These are phyloP conservation scores for Salminus brasiliensis DNA, from an alignment of 2,113 vertebrate species.

Conservation along the genomic window DNA sequence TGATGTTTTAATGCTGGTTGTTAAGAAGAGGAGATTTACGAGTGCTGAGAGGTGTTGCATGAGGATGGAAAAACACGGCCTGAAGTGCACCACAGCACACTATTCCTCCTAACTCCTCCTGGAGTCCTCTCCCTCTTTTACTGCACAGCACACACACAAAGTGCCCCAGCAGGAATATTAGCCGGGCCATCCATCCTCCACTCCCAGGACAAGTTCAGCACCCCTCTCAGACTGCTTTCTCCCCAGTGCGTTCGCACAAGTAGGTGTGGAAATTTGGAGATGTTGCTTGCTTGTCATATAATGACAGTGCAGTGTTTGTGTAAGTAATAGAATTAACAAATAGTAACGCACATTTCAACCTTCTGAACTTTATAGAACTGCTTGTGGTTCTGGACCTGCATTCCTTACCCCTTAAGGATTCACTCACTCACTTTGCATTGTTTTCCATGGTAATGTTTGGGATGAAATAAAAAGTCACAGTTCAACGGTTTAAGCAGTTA, in stretches of 20 bases:
- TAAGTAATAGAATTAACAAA: constrained; percentile 44
- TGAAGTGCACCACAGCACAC: constrained; percentile 38
- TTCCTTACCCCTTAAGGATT: too few species aligned
- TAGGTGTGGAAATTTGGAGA: constrained; percentile 25
- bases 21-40: constrained; percentile 69
- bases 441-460: too few species aligned
- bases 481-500: too few species aligned
- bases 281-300: constrained; percentile 40
- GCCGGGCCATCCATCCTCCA: constrained; percentile 5
- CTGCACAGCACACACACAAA: constrained; percentile 29
- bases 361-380: background rate
- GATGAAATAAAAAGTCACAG: too few species aligned
- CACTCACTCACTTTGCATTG: too few species aligned
- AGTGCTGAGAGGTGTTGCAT: constrained; percentile 66
- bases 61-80: constrained; percentile 69
- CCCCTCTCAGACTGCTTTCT: background rate
- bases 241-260: constrained; percentile 8
- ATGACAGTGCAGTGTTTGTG: constrained; percentile 55
- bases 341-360: too few species aligned
- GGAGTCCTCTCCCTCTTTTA: constrained; percentile 34
- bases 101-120: constrained; percentile 16
- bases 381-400: too few species aligned
- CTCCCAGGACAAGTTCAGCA: constrained; percentile 8
- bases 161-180: constrained; percentile 24
- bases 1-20: constrained; percentile 66